phyloP scores from a whole-genome alignment of 2,888 invertebrate species.

The Watsonalla cultraria region DNA sequence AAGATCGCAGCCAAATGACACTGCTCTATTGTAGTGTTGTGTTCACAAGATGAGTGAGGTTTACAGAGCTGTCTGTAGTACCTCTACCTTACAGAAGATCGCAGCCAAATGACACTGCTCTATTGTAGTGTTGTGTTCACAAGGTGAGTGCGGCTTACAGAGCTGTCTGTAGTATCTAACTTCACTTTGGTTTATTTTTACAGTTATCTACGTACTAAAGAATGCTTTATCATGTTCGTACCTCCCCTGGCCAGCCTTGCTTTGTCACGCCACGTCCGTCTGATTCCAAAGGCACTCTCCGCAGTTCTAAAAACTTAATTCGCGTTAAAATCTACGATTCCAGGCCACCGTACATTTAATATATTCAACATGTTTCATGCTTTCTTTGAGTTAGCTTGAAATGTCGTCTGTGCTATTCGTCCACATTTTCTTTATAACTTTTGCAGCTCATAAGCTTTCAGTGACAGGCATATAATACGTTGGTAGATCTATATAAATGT shows the following conservation, averaged over 20 bases:
- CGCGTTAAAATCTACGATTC: conserved; percentile 18
- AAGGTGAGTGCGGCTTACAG: no score
- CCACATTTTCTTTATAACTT: conserved; percentile 6
- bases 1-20: no score
- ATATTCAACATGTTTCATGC: not conserved
- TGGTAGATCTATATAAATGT: conserved; percentile 27
- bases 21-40: no score
- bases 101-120: no score
- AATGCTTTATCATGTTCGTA: not conserved
- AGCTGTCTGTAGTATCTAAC: no score
- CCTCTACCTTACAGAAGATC: no score
- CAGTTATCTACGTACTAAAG: no score
- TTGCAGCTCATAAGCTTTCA: not conserved
- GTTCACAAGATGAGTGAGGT: no score
- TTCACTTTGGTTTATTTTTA: no score
- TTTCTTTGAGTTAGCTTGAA: conserved; percentile 10
- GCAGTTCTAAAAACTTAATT: conserved; percentile 28
- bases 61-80: no score
- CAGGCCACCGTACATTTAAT: not conserved
- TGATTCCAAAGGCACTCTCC: not conserved
- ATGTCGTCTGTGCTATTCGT: conserved; percentile 26
- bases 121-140: no score
- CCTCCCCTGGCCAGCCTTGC: not conserved
- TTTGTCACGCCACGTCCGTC: not conserved
- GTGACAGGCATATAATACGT: conserved; percentile 24